phyloP scores from a whole-genome alignment of 2,888 invertebrate species.

The Synergus gifuensis region DNA sequence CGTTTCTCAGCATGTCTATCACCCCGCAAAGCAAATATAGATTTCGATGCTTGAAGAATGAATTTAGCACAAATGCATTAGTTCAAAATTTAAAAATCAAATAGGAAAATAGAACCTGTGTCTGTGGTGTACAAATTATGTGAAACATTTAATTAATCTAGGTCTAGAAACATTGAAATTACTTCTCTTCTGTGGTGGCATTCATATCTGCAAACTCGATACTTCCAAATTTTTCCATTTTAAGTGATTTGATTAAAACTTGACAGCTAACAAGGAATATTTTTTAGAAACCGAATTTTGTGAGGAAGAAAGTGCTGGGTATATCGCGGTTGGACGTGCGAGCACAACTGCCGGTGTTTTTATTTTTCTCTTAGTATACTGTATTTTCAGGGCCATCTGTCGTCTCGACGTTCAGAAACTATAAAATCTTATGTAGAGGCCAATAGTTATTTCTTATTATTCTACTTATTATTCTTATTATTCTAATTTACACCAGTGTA shows the following conservation, averaged over 20 bases:
- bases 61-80: conserved; percentile 9
- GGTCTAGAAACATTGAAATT: not conserved
- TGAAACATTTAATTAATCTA: not conserved
- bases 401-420: not conserved
- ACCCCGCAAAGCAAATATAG: conserved; percentile 10
- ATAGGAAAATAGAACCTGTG: conserved; percentile 4
- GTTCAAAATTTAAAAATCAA: not conserved
- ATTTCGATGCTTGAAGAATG: conserved; percentile 8
- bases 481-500: too few species aligned
- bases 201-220: conserved; percentile 7
- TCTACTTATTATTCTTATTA: too few species aligned
- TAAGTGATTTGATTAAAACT: not conserved
- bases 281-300: not conserved
- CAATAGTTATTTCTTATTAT: too few species aligned
- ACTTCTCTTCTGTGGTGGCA: not conserved
- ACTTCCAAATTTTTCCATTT: conserved; percentile 33
- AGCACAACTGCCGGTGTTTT: conserved; percentile 6
- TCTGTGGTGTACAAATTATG: not conserved
- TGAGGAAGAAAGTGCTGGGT: not conserved
- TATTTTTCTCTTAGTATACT: conserved; percentile 14
- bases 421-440: too few species aligned
- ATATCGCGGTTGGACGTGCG: conserved; percentile 4
- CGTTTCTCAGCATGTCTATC: conserved; percentile 4
- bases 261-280: not conserved
- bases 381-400: conserved; percentile 8